phyloP scores from a whole-genome alignment of 2,888 invertebrate genomes.

The Lucinisca nassula region DNA sequence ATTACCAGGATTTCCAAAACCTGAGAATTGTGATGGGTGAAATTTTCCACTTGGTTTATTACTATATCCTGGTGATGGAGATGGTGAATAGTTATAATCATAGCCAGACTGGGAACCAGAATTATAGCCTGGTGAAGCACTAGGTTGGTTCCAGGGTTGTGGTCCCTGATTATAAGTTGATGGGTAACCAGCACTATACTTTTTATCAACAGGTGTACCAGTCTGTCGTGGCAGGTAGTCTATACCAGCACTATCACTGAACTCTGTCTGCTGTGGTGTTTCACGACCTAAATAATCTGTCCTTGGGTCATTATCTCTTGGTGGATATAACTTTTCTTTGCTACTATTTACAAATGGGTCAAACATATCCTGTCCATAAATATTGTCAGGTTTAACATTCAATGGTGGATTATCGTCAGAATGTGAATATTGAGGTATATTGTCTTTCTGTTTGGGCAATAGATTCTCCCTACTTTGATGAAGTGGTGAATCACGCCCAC shows the following conservation, averaged over 20 bases:
- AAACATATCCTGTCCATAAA: conserved; percentile 41
- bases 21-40: conserved; percentile 14
- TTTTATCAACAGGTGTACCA: conserved; percentile 46
- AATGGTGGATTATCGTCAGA: neutral
- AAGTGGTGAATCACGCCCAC: conserved; percentile 56
- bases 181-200: conserved; percentile 14
- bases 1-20: neutral
- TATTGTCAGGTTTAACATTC: conserved; percentile 34
- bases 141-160: conserved; percentile 8
- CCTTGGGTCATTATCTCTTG: conserved; percentile 22
- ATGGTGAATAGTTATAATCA: neutral
- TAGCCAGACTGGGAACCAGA: neutral
- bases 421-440: conserved; percentile 22
- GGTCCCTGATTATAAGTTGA: neutral
- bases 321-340: conserved; percentile 41
- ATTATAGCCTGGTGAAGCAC: conserved; percentile 13
- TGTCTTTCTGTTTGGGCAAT: conserved; percentile 48
- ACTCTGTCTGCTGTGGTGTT: conserved; percentile 61
- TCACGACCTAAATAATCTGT: conserved; percentile 54
- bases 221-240: conserved; percentile 63
- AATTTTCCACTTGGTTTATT: neutral
- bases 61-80: conserved; percentile 12
- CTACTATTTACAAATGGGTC: conserved; percentile 38
- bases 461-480: conserved; percentile 66
- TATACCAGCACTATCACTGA: conserved; percentile 54